Evolutionary conservation across 2,113 vertebrate species (phyloP).

Genomic region (Monopterus albus): DNA sequence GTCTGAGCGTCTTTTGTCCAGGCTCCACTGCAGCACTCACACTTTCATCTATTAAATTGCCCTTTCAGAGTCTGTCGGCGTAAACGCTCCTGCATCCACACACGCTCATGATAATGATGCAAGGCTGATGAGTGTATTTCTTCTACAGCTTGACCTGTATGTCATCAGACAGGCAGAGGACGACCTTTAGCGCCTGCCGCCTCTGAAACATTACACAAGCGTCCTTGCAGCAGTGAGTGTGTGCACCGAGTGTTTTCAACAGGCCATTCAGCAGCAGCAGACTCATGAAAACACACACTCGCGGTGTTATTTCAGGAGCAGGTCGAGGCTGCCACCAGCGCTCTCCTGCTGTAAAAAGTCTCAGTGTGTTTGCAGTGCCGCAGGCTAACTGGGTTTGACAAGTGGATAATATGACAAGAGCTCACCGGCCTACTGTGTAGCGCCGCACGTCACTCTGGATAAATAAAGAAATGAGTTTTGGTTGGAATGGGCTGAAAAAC

Average conservation of each 20-base stretch:
- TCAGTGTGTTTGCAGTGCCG: conserved; percentile 13
- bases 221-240: neutral
- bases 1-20: no score
- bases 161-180: neutral
- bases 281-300: neutral
- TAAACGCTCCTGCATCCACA: neutral
- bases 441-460: conserved; percentile 57
- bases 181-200: neutral
- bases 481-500: conserved; percentile 28
- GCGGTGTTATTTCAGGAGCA: neutral
- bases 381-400: conserved; percentile 59
- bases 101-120: neutral
- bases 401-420: conserved; percentile 69
- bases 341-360: conserved; percentile 17
- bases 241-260: neutral
- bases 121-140: neutral
- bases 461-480: conserved; percentile 67
- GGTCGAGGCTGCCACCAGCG: neutral
- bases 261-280: neutral
- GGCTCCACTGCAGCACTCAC: neutral
- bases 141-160: neutral
- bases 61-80: neutral
- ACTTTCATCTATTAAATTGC: neutral
- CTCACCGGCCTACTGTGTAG: conserved; percentile 3
- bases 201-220: neutral